These are phyloP conservation scores for Drosophila sordidula DNA, from an alignment of 2,888 invertebrate species.

Conservation along the genomic window DNA sequence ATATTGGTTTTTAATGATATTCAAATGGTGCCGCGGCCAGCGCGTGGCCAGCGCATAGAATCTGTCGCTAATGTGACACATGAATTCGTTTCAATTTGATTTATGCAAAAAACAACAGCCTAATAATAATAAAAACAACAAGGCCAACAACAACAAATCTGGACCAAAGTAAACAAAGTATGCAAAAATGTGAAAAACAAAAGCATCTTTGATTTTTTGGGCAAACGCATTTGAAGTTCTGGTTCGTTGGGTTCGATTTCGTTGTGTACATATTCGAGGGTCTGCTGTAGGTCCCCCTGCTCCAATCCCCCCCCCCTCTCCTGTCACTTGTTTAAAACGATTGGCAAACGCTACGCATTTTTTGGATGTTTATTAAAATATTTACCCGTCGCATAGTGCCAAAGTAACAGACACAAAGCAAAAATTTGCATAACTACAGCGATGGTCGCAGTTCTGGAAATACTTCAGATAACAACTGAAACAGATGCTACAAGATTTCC, in stretches of 20 bases:
- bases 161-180: constrained; percentile 68
- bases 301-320: not conserved
- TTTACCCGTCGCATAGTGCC: constrained; percentile 47
- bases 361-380: constrained; percentile 54
- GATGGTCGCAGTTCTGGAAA: constrained; percentile 15
- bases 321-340: constrained; percentile 17
- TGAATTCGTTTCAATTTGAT: constrained; percentile 71
- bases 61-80: constrained; percentile 68
- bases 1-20: constrained; percentile 59
- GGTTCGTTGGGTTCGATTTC: constrained; percentile 43
- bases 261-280: constrained; percentile 25
- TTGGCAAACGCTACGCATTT: constrained; percentile 31
- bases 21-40: constrained; percentile 28
- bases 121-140: constrained; percentile 32
- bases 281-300: too few species aligned
- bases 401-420: constrained; percentile 50
- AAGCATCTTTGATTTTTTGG: constrained; percentile 59
- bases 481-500: not conserved
- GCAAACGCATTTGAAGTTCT: constrained; percentile 42
- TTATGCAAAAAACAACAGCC: constrained; percentile 59
- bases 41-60: constrained; percentile 56
- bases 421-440: constrained; percentile 48
- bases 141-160: constrained; percentile 15
- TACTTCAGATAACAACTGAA: constrained; percentile 11
- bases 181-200: constrained; percentile 53